Evolutionary conservation across 2,113 vertebrate species (phyloP), one percentile per base, ranked within the genome.

Genomic region (Sclerurus mexicanus): DNA sequence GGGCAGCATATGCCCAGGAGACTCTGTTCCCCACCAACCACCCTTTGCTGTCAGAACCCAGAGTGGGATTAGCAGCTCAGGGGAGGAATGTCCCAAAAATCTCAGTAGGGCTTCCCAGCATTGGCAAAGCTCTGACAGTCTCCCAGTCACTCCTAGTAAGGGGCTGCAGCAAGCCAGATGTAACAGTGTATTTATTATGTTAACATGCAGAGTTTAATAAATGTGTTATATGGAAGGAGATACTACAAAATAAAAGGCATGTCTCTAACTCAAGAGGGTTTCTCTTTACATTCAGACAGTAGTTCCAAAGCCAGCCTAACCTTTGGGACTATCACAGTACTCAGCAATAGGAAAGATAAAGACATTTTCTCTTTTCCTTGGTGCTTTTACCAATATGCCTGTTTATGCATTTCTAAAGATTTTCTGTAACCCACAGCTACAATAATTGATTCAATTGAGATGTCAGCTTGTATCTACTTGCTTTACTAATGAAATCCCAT

Each of bases 1-100:
- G 21, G 30, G 39, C 12, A 63, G 21, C 3, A 1, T 1, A 3
- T 7, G 10, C 10, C 42, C 33, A 44, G 24, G 7, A 60, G 7
- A 8, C 6, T 50, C 15, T 60, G 27, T 7, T 50, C 16, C 35
- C 17, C 40, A 11, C 40, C 40, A 15, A 15, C 18, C 1, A 39
- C 4, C 8, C 14, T 27, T 6, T 53, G 25, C 53, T 56, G 21
- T 28, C 63, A 69, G 67, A 80, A 62, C 9, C 13, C 25, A 59
- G 47, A 35, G 6, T 0, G 1, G 17, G 14, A 16, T 89, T 85
- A 46, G 12, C 42, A 81, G 8, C 9, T 78, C 9, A 37, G 27
- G 7, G n/a, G 8, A 75, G 6, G 9, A 94, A 60, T 1, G 1
- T 24, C 25, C 25, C 4, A 2, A 56, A 87, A 84, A 59, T 25